Evolutionary conservation across 2,113 vertebrate genomes (phyloP).

Genomic region (Antidorcas marsupialis): DNA sequence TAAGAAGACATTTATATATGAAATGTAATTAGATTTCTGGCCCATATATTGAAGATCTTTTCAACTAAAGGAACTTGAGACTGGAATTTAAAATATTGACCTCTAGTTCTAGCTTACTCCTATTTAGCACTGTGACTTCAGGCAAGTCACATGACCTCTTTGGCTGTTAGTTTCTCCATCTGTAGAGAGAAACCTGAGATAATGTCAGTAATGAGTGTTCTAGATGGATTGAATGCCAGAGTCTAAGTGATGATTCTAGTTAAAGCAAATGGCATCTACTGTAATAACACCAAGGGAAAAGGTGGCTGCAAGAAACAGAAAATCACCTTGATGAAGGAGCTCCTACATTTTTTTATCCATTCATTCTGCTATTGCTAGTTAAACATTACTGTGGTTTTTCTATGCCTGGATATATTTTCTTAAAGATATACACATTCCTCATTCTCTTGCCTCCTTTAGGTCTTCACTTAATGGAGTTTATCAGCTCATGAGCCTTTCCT

Average conservation of each 20-base stretch:
- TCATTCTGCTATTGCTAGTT: neutral
- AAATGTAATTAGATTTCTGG: neutral
- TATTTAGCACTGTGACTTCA: neutral
- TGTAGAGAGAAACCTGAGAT: neutral
- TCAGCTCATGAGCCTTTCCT: neutral
- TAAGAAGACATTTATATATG: neutral
- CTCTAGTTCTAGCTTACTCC: neutral
- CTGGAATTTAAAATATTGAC: neutral
- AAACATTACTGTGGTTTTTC: neutral
- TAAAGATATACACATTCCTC: neutral
- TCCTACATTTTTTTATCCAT: neutral
- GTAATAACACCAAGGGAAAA: neutral
- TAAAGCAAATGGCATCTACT: neutral
- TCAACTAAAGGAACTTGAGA: neutral
- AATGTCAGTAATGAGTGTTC: neutral
- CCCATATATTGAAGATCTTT: neutral
- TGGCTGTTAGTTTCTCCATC: neutral
- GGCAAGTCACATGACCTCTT: neutral
- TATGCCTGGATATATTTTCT: neutral
- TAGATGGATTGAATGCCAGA: neutral
- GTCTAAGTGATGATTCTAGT: neutral
- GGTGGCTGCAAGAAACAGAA: neutral
- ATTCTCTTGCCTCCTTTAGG: neutral
- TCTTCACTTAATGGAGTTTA: neutral
- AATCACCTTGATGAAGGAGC: neutral